Evolutionary conservation across 1,140 invertebrate genomes (phyloP).

Genomic region (Heliconius congener): DNA sequence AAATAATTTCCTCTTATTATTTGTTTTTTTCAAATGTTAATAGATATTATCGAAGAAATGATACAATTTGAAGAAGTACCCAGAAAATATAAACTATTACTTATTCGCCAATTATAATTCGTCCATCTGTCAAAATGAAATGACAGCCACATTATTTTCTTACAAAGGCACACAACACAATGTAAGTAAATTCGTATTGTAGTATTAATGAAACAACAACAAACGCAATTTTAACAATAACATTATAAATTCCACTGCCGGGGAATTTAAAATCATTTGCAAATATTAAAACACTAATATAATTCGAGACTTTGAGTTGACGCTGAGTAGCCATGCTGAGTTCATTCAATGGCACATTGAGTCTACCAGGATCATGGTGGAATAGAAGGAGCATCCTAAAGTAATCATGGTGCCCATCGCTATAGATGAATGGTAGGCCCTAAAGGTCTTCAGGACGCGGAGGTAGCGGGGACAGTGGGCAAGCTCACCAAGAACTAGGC

Average conservation of each 20-base stretch:
- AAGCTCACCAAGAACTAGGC: slow-evolving; percentile 84
- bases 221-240: background rate
- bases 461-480: slow-evolving; percentile 87
- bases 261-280: background rate
- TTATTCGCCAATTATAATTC: background rate
- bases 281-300: slow-evolving; percentile 1
- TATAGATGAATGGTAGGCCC: slow-evolving; percentile 85
- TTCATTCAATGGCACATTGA: slow-evolving; percentile 63
- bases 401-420: slow-evolving; percentile 88
- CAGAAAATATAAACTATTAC: background rate
- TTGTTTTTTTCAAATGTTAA: background rate
- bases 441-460: slow-evolving; percentile 85
- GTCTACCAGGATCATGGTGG: slow-evolving; percentile 74
- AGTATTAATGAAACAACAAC: background rate
- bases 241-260: background rate
- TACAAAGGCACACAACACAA: background rate
- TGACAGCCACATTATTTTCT: background rate
- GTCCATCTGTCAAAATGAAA: background rate
- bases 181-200: background rate
- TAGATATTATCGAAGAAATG: background rate
- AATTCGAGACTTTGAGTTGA: slow-evolving; percentile 23
- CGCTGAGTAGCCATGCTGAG: slow-evolving; percentile 14
- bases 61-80: background rate
- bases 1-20: background rate
- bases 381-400: slow-evolving; percentile 84